Percentiles rank a stretch among this genome's conserved stretches.
Conservation (phyloP, 2,888 invertebrate genomes). For the Cantharis rustica region DNA sequence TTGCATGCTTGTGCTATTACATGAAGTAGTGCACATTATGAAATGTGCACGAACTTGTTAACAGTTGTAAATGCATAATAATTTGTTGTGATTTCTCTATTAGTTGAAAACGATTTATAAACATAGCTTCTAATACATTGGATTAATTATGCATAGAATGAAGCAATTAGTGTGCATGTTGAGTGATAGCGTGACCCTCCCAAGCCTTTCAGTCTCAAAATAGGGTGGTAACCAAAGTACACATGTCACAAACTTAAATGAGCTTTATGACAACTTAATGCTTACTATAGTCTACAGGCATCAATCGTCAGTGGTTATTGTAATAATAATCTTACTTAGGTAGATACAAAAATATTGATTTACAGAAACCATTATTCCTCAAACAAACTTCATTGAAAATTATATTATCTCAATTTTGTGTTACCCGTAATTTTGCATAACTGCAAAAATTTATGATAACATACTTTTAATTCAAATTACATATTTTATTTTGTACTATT, state of each 20-base stretch:
- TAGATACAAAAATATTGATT: neutral
- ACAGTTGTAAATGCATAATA: neutral
- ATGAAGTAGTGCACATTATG: neutral
- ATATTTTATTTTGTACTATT: neutral
- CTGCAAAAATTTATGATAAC: neutral
- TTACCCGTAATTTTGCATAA: neutral
- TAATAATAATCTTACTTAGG: neutral
- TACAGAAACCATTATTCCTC: neutral
- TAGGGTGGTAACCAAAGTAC: constrained; percentile 40
- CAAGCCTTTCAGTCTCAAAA: constrained; percentile 37
- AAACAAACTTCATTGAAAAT: neutral
- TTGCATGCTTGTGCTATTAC: neutral
- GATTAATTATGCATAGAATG: constrained; percentile 45
- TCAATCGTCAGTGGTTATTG: constrained; percentile 29
- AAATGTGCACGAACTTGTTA: neutral
- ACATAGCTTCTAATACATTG: constrained; percentile 35
- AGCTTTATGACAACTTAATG: constrained; percentile 47
- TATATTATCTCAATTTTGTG: neutral
- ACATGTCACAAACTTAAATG: constrained; percentile 48
- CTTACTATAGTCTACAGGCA: constrained; percentile 31
- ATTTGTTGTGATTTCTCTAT: neutral
- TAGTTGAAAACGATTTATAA: constrained; percentile 22
- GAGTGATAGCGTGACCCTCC: constrained; percentile 44
- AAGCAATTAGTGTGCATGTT: constrained; percentile 47
- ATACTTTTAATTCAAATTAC: neutral